phyloP scores from a whole-genome alignment of 2,113 vertebrate genomes.

The Brevimyrus niger region DNA sequence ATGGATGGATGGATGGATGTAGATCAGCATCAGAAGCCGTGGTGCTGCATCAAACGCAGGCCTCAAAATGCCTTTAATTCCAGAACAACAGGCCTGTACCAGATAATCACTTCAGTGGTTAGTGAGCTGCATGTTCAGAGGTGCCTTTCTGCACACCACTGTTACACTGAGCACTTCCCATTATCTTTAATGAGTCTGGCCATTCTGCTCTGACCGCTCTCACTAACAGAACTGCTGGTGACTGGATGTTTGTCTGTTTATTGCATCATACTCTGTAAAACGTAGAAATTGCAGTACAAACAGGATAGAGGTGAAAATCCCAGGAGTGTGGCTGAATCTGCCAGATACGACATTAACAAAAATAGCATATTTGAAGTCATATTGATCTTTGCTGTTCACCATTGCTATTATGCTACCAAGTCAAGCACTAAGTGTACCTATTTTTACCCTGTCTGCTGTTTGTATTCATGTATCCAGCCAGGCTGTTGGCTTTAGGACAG shows the following conservation, averaged over 20 bases:
- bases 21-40: neutral
- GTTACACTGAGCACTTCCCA: neutral
- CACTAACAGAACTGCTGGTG: neutral
- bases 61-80: neutral
- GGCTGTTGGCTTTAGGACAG: neutral
- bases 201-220: neutral
- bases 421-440: neutral
- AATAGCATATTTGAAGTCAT: neutral
- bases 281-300: neutral
- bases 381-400: neutral
- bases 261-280: neutral
- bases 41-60: neutral
- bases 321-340: neutral
- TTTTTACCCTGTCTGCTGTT: neutral
- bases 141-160: neutral
- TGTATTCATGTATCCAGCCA: neutral
- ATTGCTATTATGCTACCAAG: neutral
- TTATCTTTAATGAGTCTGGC: neutral
- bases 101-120: neutral
- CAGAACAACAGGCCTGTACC: neutral
- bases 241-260: neutral
- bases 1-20: neutral
- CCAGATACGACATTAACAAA: neutral
- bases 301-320: neutral
- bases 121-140: neutral